Evolutionary conservation across 2,888 invertebrate species (phyloP), one percentile per base, ranked within the genome.

Genomic region (Drosophila austrosaltans): DNA sequence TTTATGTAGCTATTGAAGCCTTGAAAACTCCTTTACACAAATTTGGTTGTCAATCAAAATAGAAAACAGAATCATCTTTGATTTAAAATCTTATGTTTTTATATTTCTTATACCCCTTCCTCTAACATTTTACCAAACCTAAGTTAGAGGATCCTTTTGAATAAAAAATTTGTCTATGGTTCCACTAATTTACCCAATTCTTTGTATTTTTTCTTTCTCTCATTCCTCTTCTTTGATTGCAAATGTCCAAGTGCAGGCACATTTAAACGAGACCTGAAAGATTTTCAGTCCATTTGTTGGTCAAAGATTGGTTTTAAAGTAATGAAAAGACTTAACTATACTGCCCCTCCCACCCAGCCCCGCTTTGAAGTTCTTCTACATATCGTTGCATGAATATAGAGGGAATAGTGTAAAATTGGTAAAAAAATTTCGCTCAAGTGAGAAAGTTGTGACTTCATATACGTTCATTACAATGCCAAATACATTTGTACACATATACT

Each of bases 311-410:
- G 39, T 57, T 57, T 57, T 79, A 73, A 79, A 79, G 72, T 68
- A 75, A 77, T 77, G 70, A 69, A 76, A 76, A 76, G 48, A 58
- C 59, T 73, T 48, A 57, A 63, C 62, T 54, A 39, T 44, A 63
- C 28, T 22, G 59, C 16, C 12, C 20, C 56, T 4, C 28, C 28
- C 4, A 28, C 28, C 2, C 1, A 3, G 2, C 32, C 32, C 7
- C 32, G 57, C 22, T 22, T 8, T 2, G 48, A 4, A 25, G 57
- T 57, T 57, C 57, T 57, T 57, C 57, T 22, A 39, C 39, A 25
- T 22, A 57, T 57, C 22, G 56, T 5, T 20, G 7, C 3, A 42
- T 42, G 7, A 5, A 39, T n/a, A 40, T 16, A 42, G 44, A 20
- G n/a, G 42, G 5, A 40, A 12, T 40, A n/a, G 44, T 16, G n/a